Percentiles rank a stretch among this genome's conserved stretches.
Conservation (phyloP, 2,113 vertebrate species). For the Catharus bicknelli region DNA sequence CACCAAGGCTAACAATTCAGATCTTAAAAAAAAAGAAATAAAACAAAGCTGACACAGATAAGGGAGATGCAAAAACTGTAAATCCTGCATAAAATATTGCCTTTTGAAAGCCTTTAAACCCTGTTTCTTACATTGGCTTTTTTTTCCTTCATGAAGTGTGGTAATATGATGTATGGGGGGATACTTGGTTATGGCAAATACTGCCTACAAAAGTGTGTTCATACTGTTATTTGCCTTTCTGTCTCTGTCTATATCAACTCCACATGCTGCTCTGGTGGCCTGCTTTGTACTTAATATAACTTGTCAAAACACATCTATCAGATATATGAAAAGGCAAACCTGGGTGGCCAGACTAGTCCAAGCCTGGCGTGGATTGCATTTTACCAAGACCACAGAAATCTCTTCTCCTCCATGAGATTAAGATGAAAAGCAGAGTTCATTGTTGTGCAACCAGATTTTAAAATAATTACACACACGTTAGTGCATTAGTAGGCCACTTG, state of each 20-base stretch:
- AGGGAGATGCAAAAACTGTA: conserved; percentile 18
- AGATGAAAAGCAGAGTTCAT: conserved; percentile 64
- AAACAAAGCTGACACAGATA: background rate
- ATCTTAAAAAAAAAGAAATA: background rate
- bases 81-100: conserved; percentile 1
- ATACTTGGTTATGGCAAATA: conserved; percentile 62
- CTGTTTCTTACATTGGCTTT: background rate
- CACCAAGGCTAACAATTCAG: background rate
- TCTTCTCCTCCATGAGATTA: conserved; percentile 47
- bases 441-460: conserved; percentile 71
- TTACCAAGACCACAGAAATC: conserved; percentile 62
- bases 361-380: conserved; percentile 59
- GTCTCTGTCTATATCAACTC: conserved; percentile 77
- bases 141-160: conserved; percentile 23
- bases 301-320: conserved; percentile 86
- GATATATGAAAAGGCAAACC: conserved; percentile 70
- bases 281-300: conserved; percentile 84
- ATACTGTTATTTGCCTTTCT: conserved; percentile 72
- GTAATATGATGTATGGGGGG: conserved; percentile 34
- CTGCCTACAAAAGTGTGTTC: conserved; percentile 63
- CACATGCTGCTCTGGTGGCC: conserved; percentile 78
- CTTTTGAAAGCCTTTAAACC: conserved; percentile 7
- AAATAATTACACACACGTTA: conserved; percentile 66
- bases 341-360: conserved; percentile 76
- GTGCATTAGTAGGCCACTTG: conserved; percentile 48